These are phyloP conservation scores for Himalopsyche kuldschensis DNA, from an alignment of 2,888 invertebrate genomes.

Conservation along the genomic window DNA sequence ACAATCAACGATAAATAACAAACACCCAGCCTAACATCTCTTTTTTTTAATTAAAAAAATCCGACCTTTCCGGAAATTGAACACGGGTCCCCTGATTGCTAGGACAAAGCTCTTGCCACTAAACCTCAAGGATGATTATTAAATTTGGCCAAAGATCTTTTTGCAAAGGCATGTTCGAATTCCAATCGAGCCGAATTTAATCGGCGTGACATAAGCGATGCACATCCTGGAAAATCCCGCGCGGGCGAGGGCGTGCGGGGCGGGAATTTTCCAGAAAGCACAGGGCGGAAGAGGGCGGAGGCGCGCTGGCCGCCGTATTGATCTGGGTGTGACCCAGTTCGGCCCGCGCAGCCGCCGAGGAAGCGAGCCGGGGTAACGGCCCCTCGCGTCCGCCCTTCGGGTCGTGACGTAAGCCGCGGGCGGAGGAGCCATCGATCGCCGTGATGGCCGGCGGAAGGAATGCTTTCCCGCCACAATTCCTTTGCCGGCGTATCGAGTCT, in stretches of 20 bases:
- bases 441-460: conserved; percentile 4
- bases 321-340: conserved; percentile 36
- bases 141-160: too few species aligned
- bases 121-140: too few species aligned
- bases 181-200: background rate
- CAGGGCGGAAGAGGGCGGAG: conserved; percentile 18
- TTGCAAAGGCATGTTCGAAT: background rate
- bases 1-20: too few species aligned
- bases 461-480: background rate
- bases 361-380: background rate
- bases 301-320: conserved; percentile 31
- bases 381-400: conserved; percentile 6
- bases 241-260: conserved; percentile 41
- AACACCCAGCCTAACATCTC: too few species aligned
- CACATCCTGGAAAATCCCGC: conserved; percentile 8
- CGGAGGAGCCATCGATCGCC: conserved; percentile 10
- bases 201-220: conserved; percentile 13
- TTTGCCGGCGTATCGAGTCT: background rate
- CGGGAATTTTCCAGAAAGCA: conserved; percentile 27
- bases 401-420: conserved; percentile 29
- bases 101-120: too few species aligned
- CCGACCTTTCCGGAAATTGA: too few species aligned
- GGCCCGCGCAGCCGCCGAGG: conserved; percentile 28
- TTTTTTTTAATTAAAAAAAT: too few species aligned
- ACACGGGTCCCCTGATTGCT: too few species aligned